Conservation (phyloP, 2,113 vertebrate genomes). For the Pionites leucogaster region DNA sequence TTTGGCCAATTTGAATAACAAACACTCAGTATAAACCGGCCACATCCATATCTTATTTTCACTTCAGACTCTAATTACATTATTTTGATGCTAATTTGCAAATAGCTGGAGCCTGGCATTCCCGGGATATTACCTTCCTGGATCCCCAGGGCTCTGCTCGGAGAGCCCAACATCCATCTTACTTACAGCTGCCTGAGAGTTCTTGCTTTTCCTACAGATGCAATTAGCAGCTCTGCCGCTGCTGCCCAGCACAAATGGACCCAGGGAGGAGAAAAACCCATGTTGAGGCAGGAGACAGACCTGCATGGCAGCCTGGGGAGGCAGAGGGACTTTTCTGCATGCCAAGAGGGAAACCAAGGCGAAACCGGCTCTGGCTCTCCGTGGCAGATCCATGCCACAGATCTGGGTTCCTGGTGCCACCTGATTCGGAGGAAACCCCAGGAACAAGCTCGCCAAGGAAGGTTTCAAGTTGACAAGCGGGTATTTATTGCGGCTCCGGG, state of each 20-base stretch:
- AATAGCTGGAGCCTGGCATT: not conserved
- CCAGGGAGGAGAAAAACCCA: not conserved
- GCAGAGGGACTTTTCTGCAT: not conserved
- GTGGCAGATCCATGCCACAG: accelerated
- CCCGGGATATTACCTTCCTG: accelerated
- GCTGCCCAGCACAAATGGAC: not conserved
- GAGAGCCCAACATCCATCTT: not conserved
- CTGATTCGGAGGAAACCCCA: too few relatives aligned
- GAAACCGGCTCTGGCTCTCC: not conserved
- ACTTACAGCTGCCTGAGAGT: accelerated
- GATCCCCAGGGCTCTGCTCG: not conserved
- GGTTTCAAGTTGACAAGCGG: too few relatives aligned
- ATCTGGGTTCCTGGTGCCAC: not conserved
- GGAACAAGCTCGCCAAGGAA: too few relatives aligned
- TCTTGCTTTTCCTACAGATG: not conserved
- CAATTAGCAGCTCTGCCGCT: not conserved
- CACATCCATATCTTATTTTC: not conserved
- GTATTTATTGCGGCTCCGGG: too few relatives aligned
- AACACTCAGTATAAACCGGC: not conserved
- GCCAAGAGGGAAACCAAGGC: not conserved
- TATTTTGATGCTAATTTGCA: not conserved
- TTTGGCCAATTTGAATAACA: conserved; percentile 32
- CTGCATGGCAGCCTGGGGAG: not conserved
- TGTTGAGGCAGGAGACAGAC: not conserved
- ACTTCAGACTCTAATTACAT: not conserved